A percentile compares a stretch with the other conserved stretches of the same genome.
phyloP scores from a whole-genome alignment of 2,113 vertebrate genomes.

The Macquaria ambigua region DNA sequence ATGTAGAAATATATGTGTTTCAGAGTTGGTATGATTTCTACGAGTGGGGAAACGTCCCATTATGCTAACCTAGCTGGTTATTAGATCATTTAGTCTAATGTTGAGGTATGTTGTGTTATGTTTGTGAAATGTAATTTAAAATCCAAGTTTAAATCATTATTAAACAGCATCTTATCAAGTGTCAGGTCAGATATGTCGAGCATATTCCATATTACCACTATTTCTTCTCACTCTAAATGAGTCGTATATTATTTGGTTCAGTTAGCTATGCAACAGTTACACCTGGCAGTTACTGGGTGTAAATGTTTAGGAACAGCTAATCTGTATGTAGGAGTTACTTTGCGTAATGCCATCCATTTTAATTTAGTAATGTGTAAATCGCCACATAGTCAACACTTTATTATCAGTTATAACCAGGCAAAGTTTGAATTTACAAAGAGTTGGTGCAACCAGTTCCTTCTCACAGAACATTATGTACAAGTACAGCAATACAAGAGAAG shows the following conservation, averaged over 20 bases:
- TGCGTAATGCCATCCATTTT: too few relatives aligned
- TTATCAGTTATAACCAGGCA: neutral
- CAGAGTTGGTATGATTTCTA: too few relatives aligned
- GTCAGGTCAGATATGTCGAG: neutral
- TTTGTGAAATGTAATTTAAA: neutral
- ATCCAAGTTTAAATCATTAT: neutral
- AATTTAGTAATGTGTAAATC: neutral
- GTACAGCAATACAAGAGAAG: neutral
- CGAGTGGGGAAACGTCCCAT: too few relatives aligned
- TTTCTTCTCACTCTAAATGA: too few relatives aligned
- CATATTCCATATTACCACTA: neutral
- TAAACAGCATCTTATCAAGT: neutral
- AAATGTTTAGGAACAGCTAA: neutral
- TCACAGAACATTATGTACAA: neutral
- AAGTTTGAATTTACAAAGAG: neutral
- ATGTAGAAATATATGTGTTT: too few relatives aligned
- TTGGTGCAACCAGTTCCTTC: too few relatives aligned
- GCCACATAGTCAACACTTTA: neutral
- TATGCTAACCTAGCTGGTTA: too few relatives aligned
- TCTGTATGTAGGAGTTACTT: too few relatives aligned
- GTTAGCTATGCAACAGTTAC: neutral
- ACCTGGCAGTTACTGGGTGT: too few relatives aligned
- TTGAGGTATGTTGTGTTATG: neutral
- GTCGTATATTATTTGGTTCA: neutral
- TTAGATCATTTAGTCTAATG: neutral